Conservation (phyloP, 92 coral and sea anemone species). For the Porites lobata region DNA sequence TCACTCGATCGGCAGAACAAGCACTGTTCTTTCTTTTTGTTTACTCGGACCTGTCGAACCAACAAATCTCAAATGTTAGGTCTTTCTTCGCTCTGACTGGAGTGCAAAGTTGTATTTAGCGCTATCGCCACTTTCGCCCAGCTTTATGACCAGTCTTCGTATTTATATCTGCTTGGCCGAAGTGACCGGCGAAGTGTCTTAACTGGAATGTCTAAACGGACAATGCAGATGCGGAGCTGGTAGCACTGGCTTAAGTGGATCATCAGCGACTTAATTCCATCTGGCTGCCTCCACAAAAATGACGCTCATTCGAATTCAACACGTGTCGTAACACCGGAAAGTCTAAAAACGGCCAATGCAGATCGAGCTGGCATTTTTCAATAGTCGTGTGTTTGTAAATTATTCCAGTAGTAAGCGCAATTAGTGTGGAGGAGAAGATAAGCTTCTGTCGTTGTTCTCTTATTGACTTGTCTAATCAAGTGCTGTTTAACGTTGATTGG, state of each 20-base stretch:
- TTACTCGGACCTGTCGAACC: too few species aligned
- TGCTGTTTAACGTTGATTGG: slow-evolving; percentile 18
- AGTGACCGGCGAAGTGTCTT: too few species aligned
- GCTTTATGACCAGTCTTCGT: slow-evolving; percentile 43
- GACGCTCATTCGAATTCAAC: slow-evolving; percentile 55
- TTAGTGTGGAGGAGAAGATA: slow-evolving; percentile 90
- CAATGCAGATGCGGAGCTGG: neutral
- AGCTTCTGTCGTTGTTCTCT: slow-evolving; percentile 78
- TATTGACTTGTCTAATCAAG: slow-evolving; percentile 77
- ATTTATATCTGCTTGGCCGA: too few species aligned
- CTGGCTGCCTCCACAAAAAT: slow-evolving; percentile 43
- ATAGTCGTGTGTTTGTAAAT: slow-evolving; percentile 22
- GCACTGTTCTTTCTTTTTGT: too few species aligned
- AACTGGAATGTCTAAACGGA: too few species aligned
- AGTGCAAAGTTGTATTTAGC: slow-evolving; percentile 90
- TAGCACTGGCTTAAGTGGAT: slow-evolving; percentile 30
- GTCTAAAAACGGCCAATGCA: slow-evolving; percentile 64
- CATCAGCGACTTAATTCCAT: slow-evolving; percentile 35
- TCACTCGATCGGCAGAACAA: too few species aligned
- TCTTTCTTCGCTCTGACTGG: neutral
- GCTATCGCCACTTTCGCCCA: slow-evolving; percentile 69
- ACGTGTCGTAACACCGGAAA: slow-evolving; percentile 78
- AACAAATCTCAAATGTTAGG: too few species aligned
- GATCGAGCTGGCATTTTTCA: slow-evolving; percentile 14
- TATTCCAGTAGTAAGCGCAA: slow-evolving; percentile 80